phyloP scores from a whole-genome alignment of 2,797 vertebrate genomes.

The Hybognathus amarus region DNA sequence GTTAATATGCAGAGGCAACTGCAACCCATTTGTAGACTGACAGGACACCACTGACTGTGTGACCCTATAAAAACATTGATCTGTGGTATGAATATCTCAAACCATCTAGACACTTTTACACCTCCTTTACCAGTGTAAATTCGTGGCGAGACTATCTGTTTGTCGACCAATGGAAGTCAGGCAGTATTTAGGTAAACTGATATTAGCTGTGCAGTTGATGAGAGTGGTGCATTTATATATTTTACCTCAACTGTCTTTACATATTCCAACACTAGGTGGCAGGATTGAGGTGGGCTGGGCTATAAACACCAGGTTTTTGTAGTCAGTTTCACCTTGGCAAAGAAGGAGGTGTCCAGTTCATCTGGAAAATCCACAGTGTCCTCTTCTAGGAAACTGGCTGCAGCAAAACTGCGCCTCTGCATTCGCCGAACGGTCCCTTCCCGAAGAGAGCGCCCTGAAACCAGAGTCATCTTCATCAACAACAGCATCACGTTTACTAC shows the following conservation, averaged over 20 bases:
- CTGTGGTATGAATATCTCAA: background rate
- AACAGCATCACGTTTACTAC: background rate
- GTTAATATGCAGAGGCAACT: background rate
- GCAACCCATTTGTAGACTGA: background rate
- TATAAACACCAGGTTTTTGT: background rate
- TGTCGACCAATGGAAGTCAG: background rate
- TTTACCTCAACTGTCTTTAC: background rate
- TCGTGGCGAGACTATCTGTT: background rate
- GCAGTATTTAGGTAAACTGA: background rate
- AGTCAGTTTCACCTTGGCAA: slow-evolving; percentile 84
- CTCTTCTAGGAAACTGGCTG: slow-evolving; percentile 90
- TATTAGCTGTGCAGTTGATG: background rate
- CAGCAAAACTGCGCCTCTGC: slow-evolving; percentile 89
- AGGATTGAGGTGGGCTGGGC: slow-evolving; percentile 26
- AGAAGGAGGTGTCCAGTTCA: slow-evolving; percentile 97
- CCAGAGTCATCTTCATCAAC: slow-evolving; percentile 6
- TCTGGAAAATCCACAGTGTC: slow-evolving; percentile 92
- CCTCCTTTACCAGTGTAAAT: background rate
- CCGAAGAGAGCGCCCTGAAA: slow-evolving; percentile 84
- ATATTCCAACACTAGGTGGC: slow-evolving; percentile 24
- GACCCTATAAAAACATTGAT: background rate
- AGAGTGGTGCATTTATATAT: background rate
- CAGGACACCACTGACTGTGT: too few species aligned
- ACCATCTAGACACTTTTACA: background rate
- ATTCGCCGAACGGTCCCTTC: slow-evolving; percentile 78